Conservation (phyloP, 2,113 vertebrate genomes). For the Hyperopisus bebe region DNA sequence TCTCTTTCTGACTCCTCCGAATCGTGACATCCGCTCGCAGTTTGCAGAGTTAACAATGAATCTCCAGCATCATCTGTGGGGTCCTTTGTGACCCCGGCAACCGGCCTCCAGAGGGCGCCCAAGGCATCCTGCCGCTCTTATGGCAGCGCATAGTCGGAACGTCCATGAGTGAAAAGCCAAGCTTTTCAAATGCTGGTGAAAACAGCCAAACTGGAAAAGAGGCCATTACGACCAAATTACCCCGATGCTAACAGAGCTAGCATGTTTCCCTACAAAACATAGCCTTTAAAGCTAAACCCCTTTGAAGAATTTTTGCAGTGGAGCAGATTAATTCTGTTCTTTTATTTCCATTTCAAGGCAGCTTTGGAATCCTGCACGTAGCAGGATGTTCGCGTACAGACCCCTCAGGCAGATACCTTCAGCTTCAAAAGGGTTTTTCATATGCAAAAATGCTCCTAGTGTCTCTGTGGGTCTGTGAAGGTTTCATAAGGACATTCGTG, state of each 20-base stretch:
- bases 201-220: not conserved
- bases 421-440: not conserved
- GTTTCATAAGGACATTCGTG: not conserved
- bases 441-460: not conserved
- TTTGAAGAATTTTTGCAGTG: not conserved
- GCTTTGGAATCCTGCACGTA: not conserved
- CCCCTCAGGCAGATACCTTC: not conserved
- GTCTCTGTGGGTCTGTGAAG: not conserved
- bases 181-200: not conserved
- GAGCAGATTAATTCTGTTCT: not conserved
- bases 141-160: not conserved
- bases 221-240: not conserved
- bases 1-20: not conserved
- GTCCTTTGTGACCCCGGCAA: slow-evolving; percentile 37
- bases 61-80: not conserved
- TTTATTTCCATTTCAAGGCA: not conserved
- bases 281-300: not conserved
- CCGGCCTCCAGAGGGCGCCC: slow-evolving; percentile 89
- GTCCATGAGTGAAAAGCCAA: not conserved
- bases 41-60: not conserved
- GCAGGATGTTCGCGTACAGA: not conserved
- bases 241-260: not conserved
- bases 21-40: not conserved
- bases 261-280: not conserved
- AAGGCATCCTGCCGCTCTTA: slow-evolving; percentile 40